phyloP scores from a whole-genome alignment of 92 coral and sea anemone species.

The Porites evermanni region DNA sequence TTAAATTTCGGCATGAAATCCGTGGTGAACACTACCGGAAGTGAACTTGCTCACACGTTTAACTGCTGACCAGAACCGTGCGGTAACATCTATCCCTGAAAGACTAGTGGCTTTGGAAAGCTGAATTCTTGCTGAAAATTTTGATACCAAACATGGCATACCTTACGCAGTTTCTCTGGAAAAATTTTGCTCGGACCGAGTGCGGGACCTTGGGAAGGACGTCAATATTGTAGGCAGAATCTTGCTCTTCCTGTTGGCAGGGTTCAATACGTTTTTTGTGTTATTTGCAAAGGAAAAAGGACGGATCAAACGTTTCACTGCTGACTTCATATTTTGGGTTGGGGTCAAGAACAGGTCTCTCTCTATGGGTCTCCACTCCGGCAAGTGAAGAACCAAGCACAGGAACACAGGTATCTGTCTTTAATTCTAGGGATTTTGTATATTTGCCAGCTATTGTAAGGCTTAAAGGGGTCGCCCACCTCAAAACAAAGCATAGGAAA shows the following conservation, averaged over 20 bases:
- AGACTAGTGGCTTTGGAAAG: conserved; percentile 22
- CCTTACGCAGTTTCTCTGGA: conserved; percentile 3
- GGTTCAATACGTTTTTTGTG: neutral
- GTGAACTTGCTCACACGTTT: conserved; percentile 5
- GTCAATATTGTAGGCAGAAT: too few species aligned
- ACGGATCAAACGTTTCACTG: too few species aligned
- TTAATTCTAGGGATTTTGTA: neutral
- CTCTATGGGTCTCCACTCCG: neutral
- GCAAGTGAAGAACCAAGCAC: conserved; percentile 24
- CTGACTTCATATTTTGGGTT: too few species aligned
- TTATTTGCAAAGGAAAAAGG: conserved; percentile 11
- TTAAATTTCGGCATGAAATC: conserved; percentile 7
- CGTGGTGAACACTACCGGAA: neutral
- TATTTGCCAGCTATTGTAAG: too few species aligned
- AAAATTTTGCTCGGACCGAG: conserved; percentile 22
- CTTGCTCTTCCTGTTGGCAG: too few species aligned
- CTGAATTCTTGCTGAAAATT: conserved; percentile 5
- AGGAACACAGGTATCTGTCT: conserved; percentile 13
- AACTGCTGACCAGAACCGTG: conserved; percentile 29
- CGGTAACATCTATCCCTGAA: conserved; percentile 21
- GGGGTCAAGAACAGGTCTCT: too few species aligned
- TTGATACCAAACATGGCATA: conserved; percentile 8
- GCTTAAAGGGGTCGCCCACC: too few species aligned
- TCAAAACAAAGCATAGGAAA: too few species aligned
- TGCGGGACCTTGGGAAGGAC: neutral